Evolutionary conservation across 2,797 vertebrate species (phyloP), one percentile per base, ranked within the genome.

Genomic region (Phrynocephalus guinanensis): DNA sequence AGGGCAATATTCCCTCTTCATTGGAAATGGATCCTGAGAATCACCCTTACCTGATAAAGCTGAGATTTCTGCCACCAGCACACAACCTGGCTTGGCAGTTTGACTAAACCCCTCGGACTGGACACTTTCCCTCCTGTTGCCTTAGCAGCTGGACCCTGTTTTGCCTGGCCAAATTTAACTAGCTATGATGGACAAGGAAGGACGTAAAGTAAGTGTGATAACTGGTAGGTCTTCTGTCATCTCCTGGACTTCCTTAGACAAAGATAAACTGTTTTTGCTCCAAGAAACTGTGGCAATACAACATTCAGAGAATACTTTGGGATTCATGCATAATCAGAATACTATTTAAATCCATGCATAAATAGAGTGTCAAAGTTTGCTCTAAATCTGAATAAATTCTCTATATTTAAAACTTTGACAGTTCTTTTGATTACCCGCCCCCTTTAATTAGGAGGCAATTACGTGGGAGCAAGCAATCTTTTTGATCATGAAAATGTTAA

Each of bases 401-500:
- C 67, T 67, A 48, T 28, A 79, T 72, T 66, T 73, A 73, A 84
- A 79, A 79, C 33, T 88, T 75, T 33, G 82, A 75, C 60, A 28
- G 68, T 67, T 75, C 22, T 76, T 79, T 84, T n/a, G 68, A 30
- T 79, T 48, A 60, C 78, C 52, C 38, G 33, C 78, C 56, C 73
- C 56, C 70, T 85, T 33, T 33, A 80, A 88, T 85, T 88, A 81
- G 44, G 24, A 67, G 9, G 77, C 44, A 10, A 52, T 88, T 80
- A 80, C 15, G 5, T 52, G 48, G 52, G 70, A 80, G 70, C 48
- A 79, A 60, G 44, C 70, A 73, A 50, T 67, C 77, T 80, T 66
- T 84, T 80, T 80, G 77, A 84, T 81, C 82, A 81, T 24, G 60
- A 67, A 50, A 75, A 66, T 75, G 44, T 88, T 88, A 75, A 84